Base-by-base conservation (phyloP, 2,797 vertebrate genomes). In the Pipistrellus pygmaeus region DNA sequence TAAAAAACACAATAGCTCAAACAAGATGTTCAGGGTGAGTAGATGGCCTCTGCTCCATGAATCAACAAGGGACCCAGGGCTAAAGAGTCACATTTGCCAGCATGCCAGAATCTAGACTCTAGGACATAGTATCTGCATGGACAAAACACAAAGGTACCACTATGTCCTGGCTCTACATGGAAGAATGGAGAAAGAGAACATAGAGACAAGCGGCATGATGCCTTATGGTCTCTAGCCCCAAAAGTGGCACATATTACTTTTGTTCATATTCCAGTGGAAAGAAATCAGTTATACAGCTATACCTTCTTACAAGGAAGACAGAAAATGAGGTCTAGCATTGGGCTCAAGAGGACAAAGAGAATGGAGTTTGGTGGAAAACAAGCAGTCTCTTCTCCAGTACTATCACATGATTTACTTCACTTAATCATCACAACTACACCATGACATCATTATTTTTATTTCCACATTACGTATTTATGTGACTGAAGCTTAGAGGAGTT, bases 361-460 rank as follows among this genome's bases (percentile, higher is more conserved):
- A 84, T 62, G 8, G 17, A 55, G 78, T 88, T 88, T 48, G 44
- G 57, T 90, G 41, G 9, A 78, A 53, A 84, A 51, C 21, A 32
- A 85, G 12, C 3, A 77, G 21, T 71, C 27, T 91, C 32, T 77
- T 87, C 44, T 82, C 3, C 41, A 46, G 2, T 57, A 72, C 53
- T 60, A 1, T n/a, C 6, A 17, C 4, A 18, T 77, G 25, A 69
- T 57, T 87, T 60, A 94, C 48, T 87, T 94, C 25, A 41, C 3
- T 30, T 51, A 48, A 32, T 89, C 53, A 64, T 83, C 15, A 84
- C 66, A 91, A 95, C 15, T 84, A 72, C 6, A n/a, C 35, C 91
- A 38, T 72, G 23, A 69, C 6, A 51, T 15, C 25, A 5, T 17
- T 46, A 64, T 60, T 80, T 85, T 85, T 38, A 89, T 90, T 83